Base-by-base conservation (phyloP, 2,888 invertebrate species). In the Beris chalybata region DNA sequence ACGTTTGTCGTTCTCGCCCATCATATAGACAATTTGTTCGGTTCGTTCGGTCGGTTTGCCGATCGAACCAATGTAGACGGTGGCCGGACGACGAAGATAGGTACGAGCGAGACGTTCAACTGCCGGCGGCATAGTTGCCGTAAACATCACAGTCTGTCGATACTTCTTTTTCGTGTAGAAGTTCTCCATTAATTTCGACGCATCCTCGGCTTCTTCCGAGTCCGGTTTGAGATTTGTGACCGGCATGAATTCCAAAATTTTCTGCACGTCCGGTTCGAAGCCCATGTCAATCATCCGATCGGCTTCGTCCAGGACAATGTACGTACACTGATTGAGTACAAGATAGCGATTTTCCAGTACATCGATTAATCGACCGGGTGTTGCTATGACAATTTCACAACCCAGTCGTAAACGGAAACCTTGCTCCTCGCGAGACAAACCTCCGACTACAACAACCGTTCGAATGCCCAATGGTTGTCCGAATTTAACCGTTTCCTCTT, bases 241-340 rank as follows among this genome's bases (percentile, higher is more conserved):
- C 0, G 99, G 99, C 91, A 99, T 94, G 78, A 91, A 96, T 75
- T 97, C 97, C 43, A 99, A 84, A 80, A 99, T 98, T 79, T 95
- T 95, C 76, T 98, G 97, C 0, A 99, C 98, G 76, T 94, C 93
- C 50, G 97, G 95, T 80, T 99, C 99, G 78, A 99, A 99, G 78
- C 98, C 98, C 94, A 99, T 97, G 85, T 99, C 98, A 81, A 99
- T 97, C 99, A 99, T 99, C 77, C 97, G 89, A 84, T 99, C 99
- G 43, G 99, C 99, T 84, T 96, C 93, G 76, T 95, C 94, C 63
- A 94, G 84, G 4, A 95, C 97, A 68, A 99, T 96, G 79, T 99
- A 99, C 0, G 99, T 98, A 81, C 99, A 99, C 76, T 98, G 94
- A 79, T 92, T 94, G 13, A 99, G 83, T 7, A 98, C 97, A 71